A percentile compares a stretch with the other conserved stretches of the same genome.
These are phyloP conservation scores for Pseudocheirus occidentalis DNA, from an alignment of 2,797 vertebrate species.

Conservation along the genomic window DNA sequence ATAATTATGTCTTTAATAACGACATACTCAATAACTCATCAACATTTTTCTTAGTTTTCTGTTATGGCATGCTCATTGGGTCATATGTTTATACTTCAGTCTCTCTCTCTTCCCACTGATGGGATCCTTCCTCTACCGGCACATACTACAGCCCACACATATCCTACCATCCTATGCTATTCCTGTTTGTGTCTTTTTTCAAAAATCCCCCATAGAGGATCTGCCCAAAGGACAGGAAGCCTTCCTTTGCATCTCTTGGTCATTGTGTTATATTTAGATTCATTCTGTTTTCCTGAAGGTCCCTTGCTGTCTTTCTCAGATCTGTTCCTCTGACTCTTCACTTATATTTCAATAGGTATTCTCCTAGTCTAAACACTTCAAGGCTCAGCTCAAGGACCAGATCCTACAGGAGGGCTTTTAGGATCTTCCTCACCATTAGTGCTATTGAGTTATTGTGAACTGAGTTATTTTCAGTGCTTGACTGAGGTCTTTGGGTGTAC, in stretches of 20 bases:
- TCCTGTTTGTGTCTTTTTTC: not conserved
- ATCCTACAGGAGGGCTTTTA: not conserved
- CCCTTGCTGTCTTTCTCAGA: not conserved
- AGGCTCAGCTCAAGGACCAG: not conserved
- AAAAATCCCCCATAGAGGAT: not conserved
- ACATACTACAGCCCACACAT: not conserved
- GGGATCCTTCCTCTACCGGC: not conserved
- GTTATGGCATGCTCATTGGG: not conserved
- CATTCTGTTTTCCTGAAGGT: not conserved
- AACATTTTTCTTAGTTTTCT: not conserved
- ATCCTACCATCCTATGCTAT: not conserved
- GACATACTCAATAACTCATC: not conserved
- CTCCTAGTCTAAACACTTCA: not conserved
- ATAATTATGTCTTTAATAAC: not conserved
- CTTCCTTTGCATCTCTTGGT: not conserved
- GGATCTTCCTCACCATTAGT: not conserved
- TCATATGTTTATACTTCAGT: not conserved
- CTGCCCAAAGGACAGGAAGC: not conserved
- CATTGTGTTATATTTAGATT: not conserved
- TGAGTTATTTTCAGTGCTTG: too few species aligned
- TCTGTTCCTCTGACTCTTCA: not conserved
- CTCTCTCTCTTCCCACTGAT: not conserved
- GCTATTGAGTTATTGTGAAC: too few species aligned
- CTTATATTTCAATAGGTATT: not conserved
- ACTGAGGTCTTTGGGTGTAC: not conserved